Evolutionary conservation across 2,888 invertebrate species (phyloP).

Genomic region (Drosophila neutralis): DNA sequence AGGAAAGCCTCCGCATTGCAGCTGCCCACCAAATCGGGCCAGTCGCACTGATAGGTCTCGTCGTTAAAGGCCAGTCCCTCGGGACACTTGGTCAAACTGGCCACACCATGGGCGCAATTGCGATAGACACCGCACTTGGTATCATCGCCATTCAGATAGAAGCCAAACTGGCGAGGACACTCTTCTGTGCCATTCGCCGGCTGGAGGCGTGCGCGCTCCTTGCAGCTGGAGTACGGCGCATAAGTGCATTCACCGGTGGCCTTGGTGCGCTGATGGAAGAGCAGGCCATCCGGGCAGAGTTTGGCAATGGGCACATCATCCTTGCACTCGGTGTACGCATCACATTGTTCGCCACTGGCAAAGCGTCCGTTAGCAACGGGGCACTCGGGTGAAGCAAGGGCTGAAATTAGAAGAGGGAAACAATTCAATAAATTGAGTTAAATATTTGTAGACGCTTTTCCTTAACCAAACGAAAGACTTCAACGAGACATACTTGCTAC

Average conservation of each 20-base stretch:
- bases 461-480: constrained; percentile 44
- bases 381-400: constrained; percentile 84
- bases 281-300: constrained; percentile 91
- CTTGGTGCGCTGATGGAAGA: constrained; percentile 88
- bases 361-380: constrained; percentile 89
- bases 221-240: constrained; percentile 92
- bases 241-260: constrained; percentile 91
- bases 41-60: constrained; percentile 91
- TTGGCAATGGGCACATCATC: constrained; percentile 90
- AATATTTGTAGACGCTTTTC: not conserved
- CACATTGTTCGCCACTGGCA: constrained; percentile 89
- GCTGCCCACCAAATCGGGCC: constrained; percentile 92
- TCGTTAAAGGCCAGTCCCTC: constrained; percentile 93
- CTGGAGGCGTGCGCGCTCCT: constrained; percentile 88
- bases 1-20: constrained; percentile 92
- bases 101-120: constrained; percentile 92
- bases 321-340: constrained; percentile 89
- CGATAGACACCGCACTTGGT: constrained; percentile 91
- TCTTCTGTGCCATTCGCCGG: constrained; percentile 88
- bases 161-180: constrained; percentile 88
- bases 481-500: constrained; percentile 29
- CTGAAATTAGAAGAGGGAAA: constrained; percentile 50
- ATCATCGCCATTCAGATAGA: constrained; percentile 89
- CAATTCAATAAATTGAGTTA: not conserved
- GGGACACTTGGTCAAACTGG: constrained; percentile 90